Evolutionary conservation across 2,113 vertebrate species (phyloP), one percentile per base, ranked within the genome.

Genomic region (Bubo bubo): DNA sequence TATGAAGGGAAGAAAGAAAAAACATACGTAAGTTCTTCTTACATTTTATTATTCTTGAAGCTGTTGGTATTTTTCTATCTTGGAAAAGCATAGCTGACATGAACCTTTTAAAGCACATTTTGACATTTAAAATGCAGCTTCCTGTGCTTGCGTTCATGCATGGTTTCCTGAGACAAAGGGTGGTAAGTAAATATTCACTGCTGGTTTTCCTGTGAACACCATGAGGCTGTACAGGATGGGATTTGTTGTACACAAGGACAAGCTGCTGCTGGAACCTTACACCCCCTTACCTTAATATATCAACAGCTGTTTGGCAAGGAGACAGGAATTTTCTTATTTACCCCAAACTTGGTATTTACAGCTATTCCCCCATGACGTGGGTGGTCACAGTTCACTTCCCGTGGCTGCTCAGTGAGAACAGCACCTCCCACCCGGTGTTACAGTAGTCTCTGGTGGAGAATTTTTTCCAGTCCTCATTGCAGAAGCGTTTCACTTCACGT

Each of bases 221-320:
- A 35, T 0, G 4, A 72, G 37, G 71, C 66, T 37, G 32, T 47
- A 66, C 77, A 86, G 74, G 86, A 76, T 34, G 55, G 67, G 35
- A 73, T 77, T 79, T 87, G 41, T 45, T 72, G 45, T 58, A 55
- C 58, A 63, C 26, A 95, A 71, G 58, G 41, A 52, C 77, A 86
- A 74, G 52, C 50, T 94, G 47, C 72, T 88, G 45, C 67, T 88
- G 83, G 67, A 85, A 73, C 56, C 50, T 75, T 60, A 58, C 32
- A 72, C 5, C 22, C 28, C 11, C 35, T 77, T 27, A 49, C 19
- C 45, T 58, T 79, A 72, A 34, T 53, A 88, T 73, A 49, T 85
- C 95, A 85, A 56, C 72, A 92, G 63, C 79, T 94, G 75, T 77
- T 92, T 86, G 94, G 93, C 79, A 88, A 93, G 81, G 43, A 91